Evolutionary conservation across 2,888 invertebrate genomes (phyloP).

Genomic region (Sinohyriopsis cumingii): DNA sequence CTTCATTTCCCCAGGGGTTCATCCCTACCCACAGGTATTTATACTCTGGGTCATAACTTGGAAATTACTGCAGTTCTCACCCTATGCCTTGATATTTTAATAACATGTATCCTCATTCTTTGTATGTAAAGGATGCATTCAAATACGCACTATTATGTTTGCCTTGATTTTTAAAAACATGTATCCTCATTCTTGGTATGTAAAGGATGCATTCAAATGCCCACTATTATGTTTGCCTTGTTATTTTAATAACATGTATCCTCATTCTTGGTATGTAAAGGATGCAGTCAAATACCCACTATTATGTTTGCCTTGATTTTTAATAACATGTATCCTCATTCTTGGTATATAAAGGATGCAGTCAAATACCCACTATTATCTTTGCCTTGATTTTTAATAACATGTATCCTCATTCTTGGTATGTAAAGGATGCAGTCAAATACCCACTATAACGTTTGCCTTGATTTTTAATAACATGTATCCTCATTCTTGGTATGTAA

Average conservation of each 20-base stretch:
- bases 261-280: no score
- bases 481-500: no score
- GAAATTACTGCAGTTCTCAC: no score
- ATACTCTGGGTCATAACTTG: no score
- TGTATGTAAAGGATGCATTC: no score
- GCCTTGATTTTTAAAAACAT: conserved; percentile 2
- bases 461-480: background rate
- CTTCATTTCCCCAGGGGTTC: no score
- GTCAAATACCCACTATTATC: background rate
- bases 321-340: background rate
- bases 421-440: no score
- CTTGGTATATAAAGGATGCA: no score
- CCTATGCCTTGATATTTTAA: conserved; percentile 1
- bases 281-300: background rate
- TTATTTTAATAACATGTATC: conserved; percentile 3
- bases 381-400: conserved; percentile 5
- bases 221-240: background rate
- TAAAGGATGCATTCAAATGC: background rate
- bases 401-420: no score
- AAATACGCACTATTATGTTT: background rate
- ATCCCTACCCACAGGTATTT: no score
- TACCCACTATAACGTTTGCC: background rate
- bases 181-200: no score
- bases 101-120: background rate
- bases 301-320: background rate